Evolutionary conservation across 1,140 invertebrate genomes (phyloP), one percentile per base, ranked within the genome.

Genomic region (Drosophila mojavensis): DNA sequence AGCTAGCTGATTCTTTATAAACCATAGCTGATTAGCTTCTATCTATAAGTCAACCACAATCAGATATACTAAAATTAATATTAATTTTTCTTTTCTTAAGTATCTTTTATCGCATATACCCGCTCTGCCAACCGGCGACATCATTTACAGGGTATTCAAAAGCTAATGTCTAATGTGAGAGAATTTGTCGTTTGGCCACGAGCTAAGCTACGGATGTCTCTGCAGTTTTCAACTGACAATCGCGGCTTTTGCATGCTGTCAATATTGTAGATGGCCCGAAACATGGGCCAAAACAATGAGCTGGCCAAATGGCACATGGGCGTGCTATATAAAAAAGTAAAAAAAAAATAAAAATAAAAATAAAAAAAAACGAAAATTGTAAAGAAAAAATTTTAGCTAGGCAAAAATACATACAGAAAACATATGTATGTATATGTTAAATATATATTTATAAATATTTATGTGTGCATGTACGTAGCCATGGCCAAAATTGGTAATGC

Each of bases 401-500:
- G 13, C 39, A 58, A 45, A 58, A 45, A 5, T n/a, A 45, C 2
- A 9, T 10, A 53, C 48, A 39, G n/a, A 45, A 45, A n/a, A 15
- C 43, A n/a, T 17, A 17, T 45, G 15, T 17, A 17, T 45, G 24
- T 9, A 11, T 39, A 39, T 11, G 11, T 30, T 5, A 39, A 2
- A 41, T 41, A 5, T 24, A 24, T 53, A 51, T 45, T 28, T 10
- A 51, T 48, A 39, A 17, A 17, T 7, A 17, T 45, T 24, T 9
- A 4, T 30, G 7, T 17, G 7, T 45, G 43, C 50, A 5, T 62
- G 58, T 51, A 36, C 47, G 43, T 73, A 86, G 79, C 76, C 79
- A 83, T 78, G 73, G 76, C 83, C 83, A 83, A 83, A 86, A 77
- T 83, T 66, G 83, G 83, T 79, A 83, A 83, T 79, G 76, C 76